Evolutionary conservation across 1,140 invertebrate genomes (phyloP).

Genomic region (Dreissena rostriformis): DNA sequence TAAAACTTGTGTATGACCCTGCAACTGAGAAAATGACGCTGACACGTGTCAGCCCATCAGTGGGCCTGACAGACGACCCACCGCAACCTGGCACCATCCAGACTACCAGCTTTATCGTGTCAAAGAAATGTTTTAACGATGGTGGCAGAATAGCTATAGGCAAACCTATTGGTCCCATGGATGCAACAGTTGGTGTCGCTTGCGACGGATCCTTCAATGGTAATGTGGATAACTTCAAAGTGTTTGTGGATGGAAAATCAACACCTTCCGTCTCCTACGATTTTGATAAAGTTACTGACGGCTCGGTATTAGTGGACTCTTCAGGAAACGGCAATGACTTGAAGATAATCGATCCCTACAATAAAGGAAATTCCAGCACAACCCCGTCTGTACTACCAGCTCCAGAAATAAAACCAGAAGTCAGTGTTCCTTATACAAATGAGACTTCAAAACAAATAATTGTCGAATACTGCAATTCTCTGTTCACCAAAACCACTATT

Average conservation of each 20-base stretch:
- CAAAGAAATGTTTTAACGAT: constrained; percentile 28
- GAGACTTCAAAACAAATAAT: constrained; percentile 3
- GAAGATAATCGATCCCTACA: constrained; percentile 16
- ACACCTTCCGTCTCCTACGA: not conserved
- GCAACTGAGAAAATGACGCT: constrained; percentile 19
- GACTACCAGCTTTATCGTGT: constrained; percentile 11
- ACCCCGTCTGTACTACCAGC: constrained; percentile 19
- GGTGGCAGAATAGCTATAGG: constrained; percentile 28
- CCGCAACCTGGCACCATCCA: not conserved
- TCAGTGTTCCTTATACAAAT: constrained; percentile 7
- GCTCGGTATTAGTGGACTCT: not conserved
- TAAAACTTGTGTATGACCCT: constrained; percentile 14
- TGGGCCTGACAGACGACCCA: not conserved
- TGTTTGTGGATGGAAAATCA: not conserved
- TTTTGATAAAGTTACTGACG: constrained; percentile 17
- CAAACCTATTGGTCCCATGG: constrained; percentile 10
- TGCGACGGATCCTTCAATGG: constrained; percentile 35
- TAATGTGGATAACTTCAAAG: constrained; percentile 15
- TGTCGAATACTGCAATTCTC: not conserved
- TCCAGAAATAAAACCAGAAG: constrained; percentile 4
- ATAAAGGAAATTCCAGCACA: not conserved
- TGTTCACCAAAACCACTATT: constrained; percentile 17
- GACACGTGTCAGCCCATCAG: not conserved
- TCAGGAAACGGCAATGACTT: not conserved
- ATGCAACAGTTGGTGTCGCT: constrained; percentile 12